phyloP scores from a whole-genome alignment of 2,113 vertebrate genomes.

The Hippotragus niger region DNA sequence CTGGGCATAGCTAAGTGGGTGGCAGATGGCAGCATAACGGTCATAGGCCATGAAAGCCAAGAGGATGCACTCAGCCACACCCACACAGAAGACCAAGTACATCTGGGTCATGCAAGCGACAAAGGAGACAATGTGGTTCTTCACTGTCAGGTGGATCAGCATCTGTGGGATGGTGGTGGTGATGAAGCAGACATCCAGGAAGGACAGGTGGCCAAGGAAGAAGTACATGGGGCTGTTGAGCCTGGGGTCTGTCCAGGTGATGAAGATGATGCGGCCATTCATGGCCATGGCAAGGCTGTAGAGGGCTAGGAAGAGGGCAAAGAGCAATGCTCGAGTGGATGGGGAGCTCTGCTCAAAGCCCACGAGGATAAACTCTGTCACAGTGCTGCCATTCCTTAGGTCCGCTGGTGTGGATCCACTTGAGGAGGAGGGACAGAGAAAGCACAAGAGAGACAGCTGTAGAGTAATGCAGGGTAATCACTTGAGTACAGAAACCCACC shows the following conservation, averaged over 20 bases:
- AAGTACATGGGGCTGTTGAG: constrained; percentile 54
- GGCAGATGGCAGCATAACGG: constrained; percentile 56
- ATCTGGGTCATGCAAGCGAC: constrained; percentile 44
- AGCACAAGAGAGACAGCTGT: background rate
- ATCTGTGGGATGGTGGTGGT: constrained; percentile 61
- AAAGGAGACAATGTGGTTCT: background rate
- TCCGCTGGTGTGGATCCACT: background rate
- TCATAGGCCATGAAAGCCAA: constrained; percentile 78
- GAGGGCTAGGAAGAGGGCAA: constrained; percentile 45
- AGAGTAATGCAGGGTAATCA: background rate
- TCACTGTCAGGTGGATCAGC: constrained; percentile 33
- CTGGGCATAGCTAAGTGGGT: constrained; percentile 71
- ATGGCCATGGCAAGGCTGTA: constrained; percentile 49
- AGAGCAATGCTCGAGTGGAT: background rate
- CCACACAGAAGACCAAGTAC: constrained; percentile 21
- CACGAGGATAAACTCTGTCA: constrained; percentile 48
- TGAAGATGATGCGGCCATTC: constrained; percentile 55
- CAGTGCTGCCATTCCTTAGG: background rate
- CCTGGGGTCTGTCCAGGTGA: constrained; percentile 48
- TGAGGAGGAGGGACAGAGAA: background rate
- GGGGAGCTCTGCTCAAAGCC: constrained; percentile 42
- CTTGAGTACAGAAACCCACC: background rate
- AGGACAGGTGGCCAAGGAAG: constrained; percentile 56
- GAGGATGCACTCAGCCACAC: constrained; percentile 45
- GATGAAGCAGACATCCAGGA: constrained; percentile 55